A percentile compares a stretch with the other conserved stretches of the same genome.
Evolutionary conservation across 2,888 invertebrate genomes (phyloP).

Genomic region (Hypselothyrea guttata): DNA sequence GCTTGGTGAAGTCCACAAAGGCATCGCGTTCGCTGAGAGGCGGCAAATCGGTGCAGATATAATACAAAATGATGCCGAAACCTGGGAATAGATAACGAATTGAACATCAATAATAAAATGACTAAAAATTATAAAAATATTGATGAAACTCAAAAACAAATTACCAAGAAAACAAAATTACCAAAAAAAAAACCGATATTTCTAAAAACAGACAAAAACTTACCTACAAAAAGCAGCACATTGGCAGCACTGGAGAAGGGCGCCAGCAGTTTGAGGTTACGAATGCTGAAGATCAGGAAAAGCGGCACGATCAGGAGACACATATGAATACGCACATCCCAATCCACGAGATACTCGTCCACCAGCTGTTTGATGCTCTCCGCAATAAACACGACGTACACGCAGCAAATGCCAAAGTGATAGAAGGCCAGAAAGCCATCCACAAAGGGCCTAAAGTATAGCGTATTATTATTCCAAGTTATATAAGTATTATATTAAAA

Average conservation of each 20-base stretch:
- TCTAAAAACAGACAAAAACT: no score
- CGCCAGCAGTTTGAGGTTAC: conserved; percentile 91
- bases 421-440: conserved; percentile 94
- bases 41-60: conserved; percentile 88
- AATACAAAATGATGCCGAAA: conserved; percentile 92
- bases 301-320: conserved; percentile 87
- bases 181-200: no score
- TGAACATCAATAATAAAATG: no score
- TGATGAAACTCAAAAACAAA: no score
- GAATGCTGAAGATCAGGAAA: conserved; percentile 88
- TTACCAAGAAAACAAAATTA: neutral
- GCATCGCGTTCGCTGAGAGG: conserved; percentile 81
- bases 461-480: no score
- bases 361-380: conserved; percentile 91
- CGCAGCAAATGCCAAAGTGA: conserved; percentile 98
- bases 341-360: conserved; percentile 84
- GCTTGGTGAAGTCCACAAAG: conserved; percentile 83
- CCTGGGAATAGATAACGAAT: conserved; percentile 64
- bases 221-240: conserved; percentile 88
- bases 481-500: neutral
- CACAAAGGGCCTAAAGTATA: conserved; percentile 86
- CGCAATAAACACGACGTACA: conserved; percentile 97
- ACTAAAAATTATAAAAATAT: no score
- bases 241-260: conserved; percentile 97
- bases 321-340: conserved; percentile 83